Evolutionary conservation across 1,140 invertebrate species (phyloP), one percentile per base, ranked within the genome.

Genomic region (Cecropterus lyciades): DNA sequence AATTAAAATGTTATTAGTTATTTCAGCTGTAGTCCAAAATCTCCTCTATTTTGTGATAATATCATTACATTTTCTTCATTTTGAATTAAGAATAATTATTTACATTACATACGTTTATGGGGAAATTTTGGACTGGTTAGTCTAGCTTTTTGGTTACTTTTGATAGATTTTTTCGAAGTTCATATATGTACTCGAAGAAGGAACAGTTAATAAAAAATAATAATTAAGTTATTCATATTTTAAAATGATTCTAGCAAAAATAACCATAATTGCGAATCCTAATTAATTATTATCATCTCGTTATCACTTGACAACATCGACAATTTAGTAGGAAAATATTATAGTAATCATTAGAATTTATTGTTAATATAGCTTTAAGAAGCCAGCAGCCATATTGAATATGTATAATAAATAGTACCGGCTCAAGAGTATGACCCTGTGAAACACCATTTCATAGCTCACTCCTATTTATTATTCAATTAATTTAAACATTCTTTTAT

Each of bases 71-170:
- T 16, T 16, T 8, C n/a, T n/a, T n/a, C n/a, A n/a, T n/a, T n/a
- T n/a, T n/a, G n/a, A n/a, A n/a, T n/a, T n/a, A n/a, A n/a, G n/a
- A n/a, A 46, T 46, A 17, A 15, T 45, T 10, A 9, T 16, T 46
- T 17, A 16, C 16, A 16, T 46, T 14, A 7, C 10, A 9, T 46
- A 13, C 8, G 9, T 16, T 48, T 17, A 11, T 55, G 16, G 62
- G 40, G 51, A 52, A 65, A 55, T 27, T 55, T 65, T 55, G 55
- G 51, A 55, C 8, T 17, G n/a, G 33, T 55, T 53, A 45, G 45
- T n/a, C 40, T 43, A 8, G 10, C 52, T 46, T 9, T 9, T n/a
- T 64, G 40, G 42, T 53, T 53, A 55, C 40, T 55, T 55, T 46
- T 20, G 3, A 55, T 33, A 55, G 10, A 52, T 33, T n/a, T 27